phyloP scores from a whole-genome alignment of 2,113 vertebrate species.

The Podiceps cristatus region DNA sequence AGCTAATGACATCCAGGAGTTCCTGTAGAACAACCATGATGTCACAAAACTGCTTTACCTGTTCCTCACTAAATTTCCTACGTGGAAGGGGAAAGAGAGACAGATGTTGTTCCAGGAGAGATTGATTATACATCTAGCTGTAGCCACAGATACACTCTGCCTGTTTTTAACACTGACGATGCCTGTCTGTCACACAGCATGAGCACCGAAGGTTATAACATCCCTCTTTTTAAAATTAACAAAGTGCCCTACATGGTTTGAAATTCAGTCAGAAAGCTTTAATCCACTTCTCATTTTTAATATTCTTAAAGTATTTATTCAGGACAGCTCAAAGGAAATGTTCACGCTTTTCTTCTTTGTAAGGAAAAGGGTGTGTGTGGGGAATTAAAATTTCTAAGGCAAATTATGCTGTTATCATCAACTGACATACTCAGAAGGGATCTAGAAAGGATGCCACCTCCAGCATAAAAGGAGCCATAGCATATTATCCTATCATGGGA shows the following conservation, averaged over 20 bases:
- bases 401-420: conserved; percentile 71
- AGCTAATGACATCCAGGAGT: conserved; percentile 62
- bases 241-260: background rate
- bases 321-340: conserved; percentile 42
- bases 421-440: conserved; percentile 64
- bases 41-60: conserved; percentile 48
- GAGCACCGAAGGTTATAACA: background rate
- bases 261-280: conserved; percentile 45
- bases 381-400: conserved; percentile 65
- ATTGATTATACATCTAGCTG: background rate
- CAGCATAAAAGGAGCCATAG: conserved; percentile 40
- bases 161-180: background rate
- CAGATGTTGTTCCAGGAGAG: background rate
- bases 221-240: conserved; percentile 40
- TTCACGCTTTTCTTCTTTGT: conserved; percentile 53
- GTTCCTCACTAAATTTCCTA: conserved; percentile 14
- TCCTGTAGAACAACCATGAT: conserved; percentile 64
- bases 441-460: conserved; percentile 51
- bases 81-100: background rate
- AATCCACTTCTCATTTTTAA: conserved; percentile 58
- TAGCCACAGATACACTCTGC: background rate
- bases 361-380: conserved; percentile 34
- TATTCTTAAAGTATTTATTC: conserved; percentile 63
- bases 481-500: conserved; percentile 64
- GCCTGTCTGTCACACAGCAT: background rate